Percentiles rank a stretch among this genome's conserved stretches.
phyloP scores from a whole-genome alignment of 1,140 invertebrate species.

The Meloidogyne hapla region DNA sequence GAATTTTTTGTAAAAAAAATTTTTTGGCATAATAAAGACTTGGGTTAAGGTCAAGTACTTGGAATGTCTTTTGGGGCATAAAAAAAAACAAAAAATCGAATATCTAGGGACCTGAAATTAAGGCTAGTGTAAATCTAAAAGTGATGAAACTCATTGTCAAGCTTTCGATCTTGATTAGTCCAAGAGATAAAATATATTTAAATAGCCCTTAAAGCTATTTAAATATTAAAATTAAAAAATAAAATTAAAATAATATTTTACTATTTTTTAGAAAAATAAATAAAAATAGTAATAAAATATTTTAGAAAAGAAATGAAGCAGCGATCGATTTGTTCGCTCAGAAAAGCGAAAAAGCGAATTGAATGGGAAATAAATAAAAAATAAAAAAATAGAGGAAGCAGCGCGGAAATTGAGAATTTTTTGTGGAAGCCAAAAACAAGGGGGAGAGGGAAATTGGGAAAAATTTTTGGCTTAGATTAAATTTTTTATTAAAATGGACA shows the following conservation, averaged over 20 bases:
- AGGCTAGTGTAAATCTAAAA: no score
- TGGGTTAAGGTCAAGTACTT: no score
- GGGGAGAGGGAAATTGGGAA: neutral
- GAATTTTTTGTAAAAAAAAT: no score
- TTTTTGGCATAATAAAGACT: no score
- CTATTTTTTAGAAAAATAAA: neutral
- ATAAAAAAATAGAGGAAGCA: slow-evolving; percentile 1
- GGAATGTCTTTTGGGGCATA: no score
- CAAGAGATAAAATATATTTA: no score
- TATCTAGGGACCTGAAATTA: no score
- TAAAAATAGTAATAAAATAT: neutral
- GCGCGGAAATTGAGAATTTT: neutral
- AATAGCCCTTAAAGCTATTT: no score
- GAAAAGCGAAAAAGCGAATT: neutral
- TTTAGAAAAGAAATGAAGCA: neutral
- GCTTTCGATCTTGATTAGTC: no score
- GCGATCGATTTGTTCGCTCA: neutral
- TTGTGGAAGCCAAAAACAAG: neutral
- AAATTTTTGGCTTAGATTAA: neutral
- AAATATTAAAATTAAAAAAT: neutral
- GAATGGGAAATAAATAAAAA: neutral
- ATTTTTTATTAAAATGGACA: neutral
- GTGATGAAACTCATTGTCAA: no score
- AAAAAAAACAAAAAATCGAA: no score
- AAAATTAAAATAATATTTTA: neutral